These are phyloP conservation scores for Drosophila peninsularis DNA, from an alignment of 2,888 invertebrate species.

Conservation along the genomic window DNA sequence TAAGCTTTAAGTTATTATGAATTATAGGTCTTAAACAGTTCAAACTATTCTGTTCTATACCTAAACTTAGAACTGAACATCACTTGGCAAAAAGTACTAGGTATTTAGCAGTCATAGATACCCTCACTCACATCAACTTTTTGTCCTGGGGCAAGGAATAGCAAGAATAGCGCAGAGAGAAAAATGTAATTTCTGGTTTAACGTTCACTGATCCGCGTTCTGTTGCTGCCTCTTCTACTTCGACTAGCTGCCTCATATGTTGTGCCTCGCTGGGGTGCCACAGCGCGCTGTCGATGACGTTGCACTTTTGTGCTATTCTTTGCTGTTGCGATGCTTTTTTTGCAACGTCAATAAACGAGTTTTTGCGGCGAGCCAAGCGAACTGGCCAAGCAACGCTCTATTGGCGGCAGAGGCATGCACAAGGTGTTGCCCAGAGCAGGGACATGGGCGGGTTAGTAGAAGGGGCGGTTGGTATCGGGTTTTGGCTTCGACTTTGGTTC, in stretches of 20 bases:
- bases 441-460: neutral
- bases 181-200: slow-evolving; percentile 56
- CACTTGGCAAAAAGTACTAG: neutral
- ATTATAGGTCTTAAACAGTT: too few species aligned
- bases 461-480: slow-evolving; percentile 36
- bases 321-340: slow-evolving; percentile 7
- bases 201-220: slow-evolving; percentile 45
- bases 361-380: slow-evolving; percentile 52
- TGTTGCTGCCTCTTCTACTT: neutral
- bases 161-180: slow-evolving; percentile 14
- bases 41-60: too few species aligned
- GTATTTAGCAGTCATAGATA: slow-evolving; percentile 4
- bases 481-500: slow-evolving; percentile 65
- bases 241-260: slow-evolving; percentile 5
- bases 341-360: slow-evolving; percentile 65
- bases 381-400: slow-evolving; percentile 64
- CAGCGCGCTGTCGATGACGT: slow-evolving; percentile 48
- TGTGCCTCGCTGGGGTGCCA: slow-evolving; percentile 17
- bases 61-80: too few species aligned
- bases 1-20: too few species aligned
- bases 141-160: slow-evolving; percentile 28
- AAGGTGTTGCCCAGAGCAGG: neutral
- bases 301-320: slow-evolving; percentile 54
- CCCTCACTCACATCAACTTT: slow-evolving; percentile 15
- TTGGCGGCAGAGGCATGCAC: slow-evolving; percentile 42